These are phyloP conservation scores for Opisthocomus hoazin DNA, from an alignment of 2,113 vertebrate genomes.

Conservation along the genomic window DNA sequence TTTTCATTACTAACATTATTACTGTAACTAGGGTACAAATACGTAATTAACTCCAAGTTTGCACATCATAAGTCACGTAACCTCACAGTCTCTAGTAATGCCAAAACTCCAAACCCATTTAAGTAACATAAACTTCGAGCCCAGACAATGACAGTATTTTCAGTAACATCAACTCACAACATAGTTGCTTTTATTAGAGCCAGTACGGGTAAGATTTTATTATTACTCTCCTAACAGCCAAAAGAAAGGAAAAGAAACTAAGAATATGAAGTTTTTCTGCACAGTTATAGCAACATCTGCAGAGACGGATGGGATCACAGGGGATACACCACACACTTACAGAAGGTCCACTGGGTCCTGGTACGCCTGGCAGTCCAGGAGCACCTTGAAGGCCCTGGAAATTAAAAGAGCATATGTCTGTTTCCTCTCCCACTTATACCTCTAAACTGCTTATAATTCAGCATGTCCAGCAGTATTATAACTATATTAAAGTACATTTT, in stretches of 20 bases:
- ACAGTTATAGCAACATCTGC: not conserved
- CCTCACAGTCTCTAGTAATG: not conserved
- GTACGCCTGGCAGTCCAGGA: conserved; percentile 81
- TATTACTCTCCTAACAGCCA: not conserved
- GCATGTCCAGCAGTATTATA: not conserved
- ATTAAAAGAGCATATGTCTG: not conserved
- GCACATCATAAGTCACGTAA: not conserved
- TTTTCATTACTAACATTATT: not conserved
- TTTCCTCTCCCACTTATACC: not conserved
- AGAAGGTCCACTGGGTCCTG: conserved; percentile 79
- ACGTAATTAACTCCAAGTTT: not conserved
- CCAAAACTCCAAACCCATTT: not conserved
- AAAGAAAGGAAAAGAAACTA: not conserved
- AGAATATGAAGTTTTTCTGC: not conserved
- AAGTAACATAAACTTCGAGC: not conserved
- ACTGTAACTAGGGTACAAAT: not conserved
- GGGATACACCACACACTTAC: conserved; percentile 70
- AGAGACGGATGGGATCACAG: not conserved
- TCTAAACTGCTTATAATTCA: not conserved
- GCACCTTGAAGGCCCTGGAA: conserved; percentile 83
- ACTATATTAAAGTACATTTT: not conserved
- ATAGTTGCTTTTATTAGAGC: not conserved
- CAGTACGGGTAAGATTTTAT: not conserved
- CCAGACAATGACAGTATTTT: not conserved
- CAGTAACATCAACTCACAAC: not conserved